Evolutionary conservation across 2,113 vertebrate species (phyloP).

Genomic region (Dicaeum eximium): DNA sequence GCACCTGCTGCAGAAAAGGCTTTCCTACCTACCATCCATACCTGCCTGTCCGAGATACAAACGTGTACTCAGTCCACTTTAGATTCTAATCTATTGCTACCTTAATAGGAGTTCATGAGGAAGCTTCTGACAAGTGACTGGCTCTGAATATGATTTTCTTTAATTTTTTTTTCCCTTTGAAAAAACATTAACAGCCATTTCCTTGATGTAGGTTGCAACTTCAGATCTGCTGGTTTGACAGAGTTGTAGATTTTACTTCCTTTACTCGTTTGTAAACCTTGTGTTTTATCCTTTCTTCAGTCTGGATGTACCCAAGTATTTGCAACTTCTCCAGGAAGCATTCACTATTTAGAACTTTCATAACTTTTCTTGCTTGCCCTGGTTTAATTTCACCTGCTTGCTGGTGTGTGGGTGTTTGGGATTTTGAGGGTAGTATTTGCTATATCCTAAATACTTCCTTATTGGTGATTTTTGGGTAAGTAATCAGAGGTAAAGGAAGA

Average conservation of each 20-base stretch:
- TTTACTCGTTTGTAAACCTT: background rate
- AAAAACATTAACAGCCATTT: background rate
- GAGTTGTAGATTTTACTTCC: background rate
- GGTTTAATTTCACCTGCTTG: background rate
- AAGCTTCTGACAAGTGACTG: background rate
- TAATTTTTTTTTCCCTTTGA: background rate
- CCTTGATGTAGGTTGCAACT: background rate
- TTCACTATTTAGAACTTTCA: background rate
- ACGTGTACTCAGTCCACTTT: accelerated
- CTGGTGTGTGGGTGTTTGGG: background rate
- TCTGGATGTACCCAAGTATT: background rate
- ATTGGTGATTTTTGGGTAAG: background rate
- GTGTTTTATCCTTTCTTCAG: background rate
- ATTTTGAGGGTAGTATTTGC: background rate
- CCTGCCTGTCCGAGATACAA: background rate
- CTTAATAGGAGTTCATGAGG: background rate
- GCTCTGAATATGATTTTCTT: background rate
- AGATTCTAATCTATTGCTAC: background rate
- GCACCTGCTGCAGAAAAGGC: background rate
- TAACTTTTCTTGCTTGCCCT: background rate
- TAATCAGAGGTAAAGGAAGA: background rate
- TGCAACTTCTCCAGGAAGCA: background rate
- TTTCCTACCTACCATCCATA: background rate
- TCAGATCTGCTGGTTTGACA: background rate
- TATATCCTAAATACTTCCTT: background rate